Evolutionary conservation across 2,888 invertebrate species (phyloP), one percentile per base, ranked within the genome.

Genomic region (Siphonodentalium dalli): DNA sequence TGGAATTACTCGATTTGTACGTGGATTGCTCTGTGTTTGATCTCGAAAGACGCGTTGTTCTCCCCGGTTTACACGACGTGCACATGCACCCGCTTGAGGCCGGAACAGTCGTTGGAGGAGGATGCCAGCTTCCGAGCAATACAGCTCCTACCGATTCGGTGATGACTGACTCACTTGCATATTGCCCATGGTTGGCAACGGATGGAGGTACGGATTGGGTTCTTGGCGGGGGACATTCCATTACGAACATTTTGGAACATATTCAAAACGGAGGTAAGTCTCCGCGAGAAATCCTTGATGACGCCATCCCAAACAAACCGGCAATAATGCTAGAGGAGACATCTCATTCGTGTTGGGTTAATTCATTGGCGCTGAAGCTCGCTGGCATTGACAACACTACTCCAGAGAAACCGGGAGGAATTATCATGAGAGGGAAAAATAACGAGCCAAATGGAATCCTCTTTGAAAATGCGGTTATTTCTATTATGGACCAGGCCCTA

Each of bases 291-390:
- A 46, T 61, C 11, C 42, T 61, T 11, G 61, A 61, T 24, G 28
- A 45, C 15, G 40, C 27, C 24, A 40, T 58, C 11, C 26, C 34
- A n/a, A 20, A 54, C 28, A 37, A 20, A n/a, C 61, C 61, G 1
- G 55, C 49, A 2, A 42, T 52, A 6, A 55, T 61, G 46, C 18
- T 61, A n/a, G 61, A 61, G 26, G 46, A 58, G 44, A 61, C 61
- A 0, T 61, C 61, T 11, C 61, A 61, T 40, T 61, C 61, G n/a
- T 48, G 51, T 5, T 61, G 61, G 61, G 61, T 58, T 3, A 58
- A 61, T 38, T 54, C 61, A n/a, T 37, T 43, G 39, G 61, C 61
- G 6, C 37, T 61, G 1, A 18, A 42, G 29, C 27, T 18, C 9
- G 58, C 58, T 0, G 33, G 41, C 6, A 58, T 58, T 13, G 26